Base-by-base conservation (phyloP, 2,888 invertebrate species). In the Pristionchus japonicus region DNA sequence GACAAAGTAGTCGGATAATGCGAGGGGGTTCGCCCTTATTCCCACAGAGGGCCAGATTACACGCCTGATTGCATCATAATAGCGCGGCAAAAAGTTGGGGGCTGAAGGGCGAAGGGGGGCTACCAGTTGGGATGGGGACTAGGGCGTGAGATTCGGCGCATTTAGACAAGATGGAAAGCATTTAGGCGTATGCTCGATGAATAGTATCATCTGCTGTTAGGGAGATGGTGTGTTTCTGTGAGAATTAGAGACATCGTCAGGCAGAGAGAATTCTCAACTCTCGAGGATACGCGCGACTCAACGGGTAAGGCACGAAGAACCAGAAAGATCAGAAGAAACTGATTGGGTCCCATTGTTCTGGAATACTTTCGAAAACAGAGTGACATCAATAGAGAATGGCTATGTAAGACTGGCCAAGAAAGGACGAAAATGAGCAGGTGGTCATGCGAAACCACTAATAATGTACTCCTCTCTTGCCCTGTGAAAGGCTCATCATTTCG, bases 41-140 rank as follows among this genome's bases (percentile, higher is more conserved):
- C 77, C n/a, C 43, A 77, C n/a, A n/a, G 3, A 7, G 67, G 34
- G 67, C 74, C 43, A 77, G 77, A 77, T 77, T 47, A 43, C 47
- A 77, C 43, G 77, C 43, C n/a, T 77, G 77, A 77, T 77, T 77
- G 77, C 77, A 47, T 77, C 77, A 77, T 77, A 77, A 77, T 77
- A 77, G 47, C 0, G 77, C n/a, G 77, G 34, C 77, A 77, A 77
- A 43, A 77, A 77, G 40, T n/a, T 27, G 27, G 70, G 34, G 37
- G 40, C 11, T n/a, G 64, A 64, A 20, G 70, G 40, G 40, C 17
- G 27, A 27, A 43, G 17, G 43, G 74, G 77, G 37, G 77, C 77
- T 77, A 77, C 77, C 43, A 47, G 77, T 40, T 47, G 7, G 70
- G 15, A 40, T 3, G 77, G 70, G 17, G 43, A 43, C n/a, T 31